Percentiles rank a stretch among this genome's conserved stretches.
phyloP scores from a whole-genome alignment of 64 coral and sea anemone species.

The Stichodactyla mertensii region DNA sequence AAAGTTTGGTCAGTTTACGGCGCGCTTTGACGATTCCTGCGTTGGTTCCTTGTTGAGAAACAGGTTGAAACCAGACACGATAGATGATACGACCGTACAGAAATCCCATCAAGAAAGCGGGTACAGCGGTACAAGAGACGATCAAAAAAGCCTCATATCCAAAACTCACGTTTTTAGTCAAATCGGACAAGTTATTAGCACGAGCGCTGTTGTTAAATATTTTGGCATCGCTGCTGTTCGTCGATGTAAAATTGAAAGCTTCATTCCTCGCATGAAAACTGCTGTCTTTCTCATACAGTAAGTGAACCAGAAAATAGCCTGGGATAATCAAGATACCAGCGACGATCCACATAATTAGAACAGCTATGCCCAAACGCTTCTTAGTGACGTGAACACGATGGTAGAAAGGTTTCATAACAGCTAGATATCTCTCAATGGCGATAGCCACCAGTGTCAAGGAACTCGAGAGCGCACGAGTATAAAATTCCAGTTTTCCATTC shows the following conservation, averaged over 20 bases:
- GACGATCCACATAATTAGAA: neutral
- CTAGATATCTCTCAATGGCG: slow-evolving; percentile 47
- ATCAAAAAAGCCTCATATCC: neutral
- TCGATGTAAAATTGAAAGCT: neutral
- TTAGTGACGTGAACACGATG: slow-evolving; percentile 19
- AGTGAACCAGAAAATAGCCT: neutral
- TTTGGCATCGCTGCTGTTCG: neutral
- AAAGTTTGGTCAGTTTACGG: slow-evolving; percentile 46
- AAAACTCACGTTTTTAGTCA: neutral
- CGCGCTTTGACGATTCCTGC: slow-evolving; percentile 13
- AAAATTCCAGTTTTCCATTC: neutral
- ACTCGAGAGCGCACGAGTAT: neutral
- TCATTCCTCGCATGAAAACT: neutral
- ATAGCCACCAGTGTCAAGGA: slow-evolving; percentile 7
- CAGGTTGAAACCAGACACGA: slow-evolving; percentile 19
- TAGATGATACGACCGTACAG: slow-evolving; percentile 32
- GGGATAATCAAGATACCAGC: neutral
- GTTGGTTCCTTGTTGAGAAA: slow-evolving; percentile 21
- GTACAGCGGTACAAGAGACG: neutral
- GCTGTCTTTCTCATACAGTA: neutral
- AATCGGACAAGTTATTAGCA: neutral
- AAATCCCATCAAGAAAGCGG: slow-evolving; percentile 2
- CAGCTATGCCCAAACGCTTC: neutral
- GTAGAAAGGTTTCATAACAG: slow-evolving; percentile 45
- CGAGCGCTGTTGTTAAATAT: neutral